Evolutionary conservation across 2,888 invertebrate species (phyloP).

Genomic region (Dorcus parallelipipedus): DNA sequence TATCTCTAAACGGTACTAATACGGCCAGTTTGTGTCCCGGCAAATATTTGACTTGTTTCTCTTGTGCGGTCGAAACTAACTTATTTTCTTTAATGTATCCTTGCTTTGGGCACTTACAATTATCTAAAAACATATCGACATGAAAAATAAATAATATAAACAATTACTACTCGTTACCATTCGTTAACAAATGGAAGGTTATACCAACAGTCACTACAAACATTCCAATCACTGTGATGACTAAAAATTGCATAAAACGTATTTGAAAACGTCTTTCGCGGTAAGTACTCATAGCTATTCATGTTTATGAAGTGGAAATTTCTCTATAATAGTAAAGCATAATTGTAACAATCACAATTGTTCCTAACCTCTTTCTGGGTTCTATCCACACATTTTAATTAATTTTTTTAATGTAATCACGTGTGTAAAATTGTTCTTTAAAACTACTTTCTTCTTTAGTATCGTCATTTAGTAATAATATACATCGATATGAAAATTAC

Average conservation of each 20-base stretch:
- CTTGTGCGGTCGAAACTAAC: slow-evolving; percentile 2
- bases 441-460: too few relatives aligned
- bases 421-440: too few relatives aligned
- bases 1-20: slow-evolving; percentile 91
- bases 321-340: not conserved
- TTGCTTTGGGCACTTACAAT: slow-evolving; percentile 35
- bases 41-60: slow-evolving; percentile 13
- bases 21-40: slow-evolving; percentile 69
- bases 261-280: slow-evolving; percentile 18
- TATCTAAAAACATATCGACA: slow-evolving; percentile 32
- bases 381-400: too few relatives aligned
- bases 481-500: too few relatives aligned
- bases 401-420: too few relatives aligned
- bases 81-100: slow-evolving; percentile 19
- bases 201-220: slow-evolving; percentile 32
- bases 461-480: too few relatives aligned
- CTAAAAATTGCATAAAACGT: slow-evolving; percentile 25
- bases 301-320: slow-evolving; percentile 12
- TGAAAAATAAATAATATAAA: slow-evolving; percentile 1
- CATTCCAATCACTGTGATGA: slow-evolving; percentile 29
- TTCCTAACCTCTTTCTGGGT: too few relatives aligned
- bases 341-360: too few relatives aligned
- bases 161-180: slow-evolving; percentile 29
- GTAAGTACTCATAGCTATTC: slow-evolving; percentile 20
- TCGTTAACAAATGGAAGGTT: slow-evolving; percentile 39